Percentiles rank a stretch among this genome's conserved stretches.
Evolutionary conservation across 2,888 invertebrate species (phyloP).

Genomic region (Scaptodrosophila latifasciaeformis): DNA sequence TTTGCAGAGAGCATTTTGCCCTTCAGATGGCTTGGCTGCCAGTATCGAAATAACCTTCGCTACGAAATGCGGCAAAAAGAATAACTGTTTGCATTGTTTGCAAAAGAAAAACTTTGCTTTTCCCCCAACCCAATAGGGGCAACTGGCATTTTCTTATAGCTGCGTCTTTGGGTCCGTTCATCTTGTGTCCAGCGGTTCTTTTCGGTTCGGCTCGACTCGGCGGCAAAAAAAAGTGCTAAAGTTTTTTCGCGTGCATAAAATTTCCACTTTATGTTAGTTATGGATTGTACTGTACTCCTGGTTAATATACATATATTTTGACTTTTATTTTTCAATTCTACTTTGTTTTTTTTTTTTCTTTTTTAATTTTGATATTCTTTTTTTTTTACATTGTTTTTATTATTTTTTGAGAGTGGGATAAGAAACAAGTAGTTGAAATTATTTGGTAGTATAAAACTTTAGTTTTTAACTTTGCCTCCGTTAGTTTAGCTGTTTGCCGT

Average conservation of each 20-base stretch:
- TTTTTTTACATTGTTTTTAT: conserved; percentile 3
- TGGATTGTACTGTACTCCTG: conserved; percentile 41
- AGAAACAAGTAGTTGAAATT: conserved; percentile 66
- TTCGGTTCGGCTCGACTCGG: background rate
- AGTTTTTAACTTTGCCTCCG: conserved; percentile 58
- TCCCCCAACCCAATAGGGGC: conserved; percentile 13
- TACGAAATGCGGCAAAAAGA: conserved; percentile 56
- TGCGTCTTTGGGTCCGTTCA: too few species aligned
- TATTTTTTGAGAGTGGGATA: background rate
- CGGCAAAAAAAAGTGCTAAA: conserved; percentile 56
- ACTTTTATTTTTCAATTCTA: background rate
- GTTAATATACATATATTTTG: too few species aligned
- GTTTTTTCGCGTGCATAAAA: conserved; percentile 59
- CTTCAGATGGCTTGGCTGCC: conserved; percentile 23
- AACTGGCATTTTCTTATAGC: too few species aligned
- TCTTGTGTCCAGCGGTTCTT: background rate
- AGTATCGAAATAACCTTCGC: conserved; percentile 57
- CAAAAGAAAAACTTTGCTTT: conserved; percentile 55
- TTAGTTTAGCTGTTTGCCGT: conserved; percentile 2
- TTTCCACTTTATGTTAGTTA: conserved; percentile 62
- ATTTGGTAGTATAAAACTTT: conserved; percentile 69
- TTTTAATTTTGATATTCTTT: conserved; percentile 5
- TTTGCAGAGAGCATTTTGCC: background rate
- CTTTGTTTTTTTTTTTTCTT: conserved; percentile 17
- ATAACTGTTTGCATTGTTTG: conserved; percentile 61